phyloP scores from a whole-genome alignment of 2,797 vertebrate species.

The Chelon labrosus region DNA sequence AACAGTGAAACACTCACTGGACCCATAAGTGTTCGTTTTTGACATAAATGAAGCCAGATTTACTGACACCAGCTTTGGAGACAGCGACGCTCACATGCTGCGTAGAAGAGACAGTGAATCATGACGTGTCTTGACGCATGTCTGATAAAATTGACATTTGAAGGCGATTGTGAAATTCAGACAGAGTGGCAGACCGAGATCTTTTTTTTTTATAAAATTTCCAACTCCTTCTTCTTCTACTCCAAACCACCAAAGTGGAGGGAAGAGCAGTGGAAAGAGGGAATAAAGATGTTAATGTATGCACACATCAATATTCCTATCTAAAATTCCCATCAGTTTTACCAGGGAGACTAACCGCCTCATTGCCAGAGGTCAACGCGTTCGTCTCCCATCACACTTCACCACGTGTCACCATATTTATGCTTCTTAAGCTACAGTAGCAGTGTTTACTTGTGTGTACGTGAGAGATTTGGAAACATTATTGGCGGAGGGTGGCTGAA shows the following conservation, averaged over 20 bases:
- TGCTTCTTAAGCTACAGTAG: slow-evolving; percentile 7
- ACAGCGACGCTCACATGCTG: slow-evolving; percentile 14
- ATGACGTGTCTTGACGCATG: background rate
- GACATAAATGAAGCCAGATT: slow-evolving; percentile 55
- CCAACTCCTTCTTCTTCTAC: slow-evolving; percentile 12
- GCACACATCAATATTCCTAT: slow-evolving; percentile 2
- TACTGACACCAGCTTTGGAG: slow-evolving; percentile 33
- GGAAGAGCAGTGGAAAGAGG: background rate
- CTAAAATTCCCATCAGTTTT: slow-evolving; percentile 1
- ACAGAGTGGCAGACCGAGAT: slow-evolving; percentile 14
- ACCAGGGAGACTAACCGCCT: background rate
- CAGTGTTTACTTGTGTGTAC: slow-evolving; percentile 13
- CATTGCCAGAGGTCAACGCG: background rate
- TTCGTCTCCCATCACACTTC: slow-evolving; percentile 5
- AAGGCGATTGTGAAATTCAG: slow-evolving; percentile 8
- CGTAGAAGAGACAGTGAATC: slow-evolving; percentile 27
- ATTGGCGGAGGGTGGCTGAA: slow-evolving; percentile 1
- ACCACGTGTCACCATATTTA: background rate
- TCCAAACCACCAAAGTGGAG: slow-evolving; percentile 1
- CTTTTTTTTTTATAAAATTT: slow-evolving; percentile 1
- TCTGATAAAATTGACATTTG: slow-evolving; percentile 25
- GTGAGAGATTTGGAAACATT: background rate
- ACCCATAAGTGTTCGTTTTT: slow-evolving; percentile 23
- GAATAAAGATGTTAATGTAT: slow-evolving; percentile 5
- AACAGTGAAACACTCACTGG: background rate